phyloP scores from a whole-genome alignment of 2,797 vertebrate species.

The Chaenodraco wilsoni region DNA sequence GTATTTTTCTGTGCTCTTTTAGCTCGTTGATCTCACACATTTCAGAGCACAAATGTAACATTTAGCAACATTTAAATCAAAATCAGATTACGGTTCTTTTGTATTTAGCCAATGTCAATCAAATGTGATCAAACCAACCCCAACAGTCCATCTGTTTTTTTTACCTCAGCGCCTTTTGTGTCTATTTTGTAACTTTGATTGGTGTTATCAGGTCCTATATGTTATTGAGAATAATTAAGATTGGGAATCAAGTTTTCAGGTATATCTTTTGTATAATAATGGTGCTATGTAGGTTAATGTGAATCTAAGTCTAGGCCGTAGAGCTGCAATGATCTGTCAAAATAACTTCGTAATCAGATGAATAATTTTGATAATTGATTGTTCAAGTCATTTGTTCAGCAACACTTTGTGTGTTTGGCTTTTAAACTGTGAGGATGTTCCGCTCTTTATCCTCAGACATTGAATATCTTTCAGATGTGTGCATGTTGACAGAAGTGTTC shows the following conservation, averaged over 20 bases:
- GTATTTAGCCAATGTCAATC: neutral
- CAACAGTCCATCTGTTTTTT: neutral
- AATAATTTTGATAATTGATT: neutral
- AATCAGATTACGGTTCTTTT: conserved; percentile 6
- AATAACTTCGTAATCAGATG: neutral
- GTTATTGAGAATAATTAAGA: conserved; percentile 7
- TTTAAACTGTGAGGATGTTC: neutral
- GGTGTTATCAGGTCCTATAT: neutral
- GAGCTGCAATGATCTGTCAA: conserved; percentile 6
- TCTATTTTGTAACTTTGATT: too few species aligned
- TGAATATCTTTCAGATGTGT: neutral
- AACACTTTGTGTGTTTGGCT: neutral
- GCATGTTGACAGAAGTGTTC: neutral
- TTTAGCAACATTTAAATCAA: neutral
- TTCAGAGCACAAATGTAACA: too few species aligned
- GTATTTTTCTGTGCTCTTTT: conserved; percentile 7
- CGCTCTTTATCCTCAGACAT: neutral
- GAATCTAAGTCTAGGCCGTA: conserved; percentile 10
- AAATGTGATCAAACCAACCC: neutral
- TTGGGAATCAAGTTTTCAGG: conserved; percentile 11
- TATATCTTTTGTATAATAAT: conserved; percentile 2
- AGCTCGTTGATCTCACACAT: too few species aligned
- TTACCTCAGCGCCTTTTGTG: too few species aligned
- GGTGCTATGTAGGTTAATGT: conserved; percentile 9
- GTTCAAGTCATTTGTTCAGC: neutral